Evolutionary conservation across 2,888 invertebrate species (phyloP).

Genomic region (Carcina quercana): DNA sequence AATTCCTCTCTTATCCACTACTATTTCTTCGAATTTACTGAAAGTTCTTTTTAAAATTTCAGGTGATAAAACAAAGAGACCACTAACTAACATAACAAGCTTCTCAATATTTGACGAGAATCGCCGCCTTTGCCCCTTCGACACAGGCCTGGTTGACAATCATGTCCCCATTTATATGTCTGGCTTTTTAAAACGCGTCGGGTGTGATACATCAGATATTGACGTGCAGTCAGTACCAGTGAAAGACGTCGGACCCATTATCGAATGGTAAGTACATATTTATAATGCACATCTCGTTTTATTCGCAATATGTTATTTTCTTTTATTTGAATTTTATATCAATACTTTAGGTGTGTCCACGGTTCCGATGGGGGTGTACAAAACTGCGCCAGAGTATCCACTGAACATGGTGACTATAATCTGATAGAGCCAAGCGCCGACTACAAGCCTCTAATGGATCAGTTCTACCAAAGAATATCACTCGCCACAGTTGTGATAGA

Average conservation of each 20-base stretch:
- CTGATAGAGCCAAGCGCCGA: constrained; percentile 82
- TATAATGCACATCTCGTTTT: background rate
- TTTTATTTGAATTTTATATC: background rate
- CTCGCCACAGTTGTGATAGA: constrained; percentile 87
- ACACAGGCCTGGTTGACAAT: constrained; percentile 84
- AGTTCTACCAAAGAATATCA: constrained; percentile 83
- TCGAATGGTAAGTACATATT: constrained; percentile 77
- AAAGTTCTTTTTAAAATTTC: too few species aligned
- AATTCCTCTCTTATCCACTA: too few species aligned
- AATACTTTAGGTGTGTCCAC: constrained; percentile 77
- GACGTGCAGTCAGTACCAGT: constrained; percentile 82
- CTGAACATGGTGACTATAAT: constrained; percentile 86
- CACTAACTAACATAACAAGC: constrained; percentile 71
- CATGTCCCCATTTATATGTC: constrained; percentile 84
- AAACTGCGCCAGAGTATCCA: constrained; percentile 83
- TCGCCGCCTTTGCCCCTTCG: constrained; percentile 85
- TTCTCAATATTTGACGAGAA: constrained; percentile 85
- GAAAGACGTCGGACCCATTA: constrained; percentile 86
- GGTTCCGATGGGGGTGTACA: constrained; percentile 88
- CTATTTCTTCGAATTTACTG: too few species aligned
- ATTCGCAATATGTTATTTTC: background rate
- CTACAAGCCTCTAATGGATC: constrained; percentile 81
- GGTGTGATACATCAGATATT: constrained; percentile 79
- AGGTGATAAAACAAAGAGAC: constrained; percentile 66
- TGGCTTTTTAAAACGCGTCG: constrained; percentile 87